phyloP scores from a whole-genome alignment of 2,113 vertebrate species.

The Rhinopomastus cyanomelas region DNA sequence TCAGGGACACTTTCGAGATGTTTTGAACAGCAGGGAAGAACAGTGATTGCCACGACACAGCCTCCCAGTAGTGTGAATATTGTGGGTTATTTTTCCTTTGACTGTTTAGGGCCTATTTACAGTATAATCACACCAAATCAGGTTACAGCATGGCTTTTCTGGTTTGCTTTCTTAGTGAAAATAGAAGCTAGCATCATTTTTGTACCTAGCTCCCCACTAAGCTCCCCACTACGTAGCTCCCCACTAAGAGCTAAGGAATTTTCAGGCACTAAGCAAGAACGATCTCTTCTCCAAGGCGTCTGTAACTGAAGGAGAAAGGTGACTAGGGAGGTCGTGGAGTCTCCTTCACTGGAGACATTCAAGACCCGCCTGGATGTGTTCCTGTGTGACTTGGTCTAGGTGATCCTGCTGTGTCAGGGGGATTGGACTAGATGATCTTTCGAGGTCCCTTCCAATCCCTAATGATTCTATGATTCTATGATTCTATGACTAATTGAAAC shows the following conservation, averaged over 20 bases:
- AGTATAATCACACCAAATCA: conserved; percentile 51
- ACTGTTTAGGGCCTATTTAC: conserved; percentile 46
- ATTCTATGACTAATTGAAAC: too few species aligned
- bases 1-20: conserved; percentile 8
- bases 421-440: too few species aligned
- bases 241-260: background rate
- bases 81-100: conserved; percentile 52
- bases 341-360: too few species aligned
- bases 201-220: background rate
- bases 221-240: too few species aligned
- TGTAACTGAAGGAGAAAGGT: background rate
- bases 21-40: conserved; percentile 49
- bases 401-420: too few species aligned
- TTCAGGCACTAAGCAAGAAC: background rate
- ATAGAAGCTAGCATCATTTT: background rate
- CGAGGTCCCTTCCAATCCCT: too few species aligned
- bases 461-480: too few species aligned
- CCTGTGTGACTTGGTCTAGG: too few species aligned
- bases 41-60: conserved; percentile 16
- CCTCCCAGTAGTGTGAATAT: conserved; percentile 32
- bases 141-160: background rate
- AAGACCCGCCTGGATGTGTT: too few species aligned
- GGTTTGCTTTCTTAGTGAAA: background rate
- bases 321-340: background rate
- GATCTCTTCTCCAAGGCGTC: background rate